These are phyloP conservation scores for Ormyrus rosae DNA, from an alignment of 2,888 invertebrate genomes.

Conservation along the genomic window DNA sequence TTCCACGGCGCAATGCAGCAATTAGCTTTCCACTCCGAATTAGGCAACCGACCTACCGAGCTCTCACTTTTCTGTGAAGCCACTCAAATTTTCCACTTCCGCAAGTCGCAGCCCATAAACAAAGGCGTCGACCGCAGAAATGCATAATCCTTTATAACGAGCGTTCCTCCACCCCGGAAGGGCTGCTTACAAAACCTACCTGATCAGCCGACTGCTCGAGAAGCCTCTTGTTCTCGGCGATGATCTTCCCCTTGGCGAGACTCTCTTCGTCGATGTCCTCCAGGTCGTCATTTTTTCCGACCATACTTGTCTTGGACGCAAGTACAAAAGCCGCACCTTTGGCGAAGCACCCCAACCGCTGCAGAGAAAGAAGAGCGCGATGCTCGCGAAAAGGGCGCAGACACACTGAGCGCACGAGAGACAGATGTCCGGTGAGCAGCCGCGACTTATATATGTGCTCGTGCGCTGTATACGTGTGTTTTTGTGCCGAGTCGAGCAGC, in stretches of 20 bases:
- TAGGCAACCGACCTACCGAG: too few relatives aligned
- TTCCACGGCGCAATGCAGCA: too few relatives aligned
- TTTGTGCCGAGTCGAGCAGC: constrained; percentile 21
- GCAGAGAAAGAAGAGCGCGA: background rate
- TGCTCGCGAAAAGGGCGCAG: background rate
- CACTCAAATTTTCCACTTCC: too few relatives aligned
- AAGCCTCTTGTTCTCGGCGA: constrained; percentile 67
- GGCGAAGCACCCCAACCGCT: background rate
- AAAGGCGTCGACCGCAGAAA: too few relatives aligned
- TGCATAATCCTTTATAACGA: too few relatives aligned
- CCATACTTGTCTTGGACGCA: constrained; percentile 37
- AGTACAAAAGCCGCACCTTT: background rate
- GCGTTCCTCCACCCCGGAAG: too few relatives aligned
- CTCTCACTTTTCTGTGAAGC: too few relatives aligned
- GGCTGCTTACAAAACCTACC: constrained; percentile 60
- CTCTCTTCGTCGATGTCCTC: constrained; percentile 56
- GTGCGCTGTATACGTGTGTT: background rate
- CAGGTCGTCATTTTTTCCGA: constrained; percentile 45
- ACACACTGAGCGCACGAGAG: too few relatives aligned
- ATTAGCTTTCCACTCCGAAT: too few relatives aligned
- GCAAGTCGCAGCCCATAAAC: too few relatives aligned
- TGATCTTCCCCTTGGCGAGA: constrained; percentile 65
- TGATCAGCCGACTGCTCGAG: constrained; percentile 67
- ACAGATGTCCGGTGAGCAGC: too few relatives aligned
- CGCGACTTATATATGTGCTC: too few relatives aligned